Conservation (phyloP, 2,888 invertebrate genomes). For the Margaritifera margaritifera region DNA sequence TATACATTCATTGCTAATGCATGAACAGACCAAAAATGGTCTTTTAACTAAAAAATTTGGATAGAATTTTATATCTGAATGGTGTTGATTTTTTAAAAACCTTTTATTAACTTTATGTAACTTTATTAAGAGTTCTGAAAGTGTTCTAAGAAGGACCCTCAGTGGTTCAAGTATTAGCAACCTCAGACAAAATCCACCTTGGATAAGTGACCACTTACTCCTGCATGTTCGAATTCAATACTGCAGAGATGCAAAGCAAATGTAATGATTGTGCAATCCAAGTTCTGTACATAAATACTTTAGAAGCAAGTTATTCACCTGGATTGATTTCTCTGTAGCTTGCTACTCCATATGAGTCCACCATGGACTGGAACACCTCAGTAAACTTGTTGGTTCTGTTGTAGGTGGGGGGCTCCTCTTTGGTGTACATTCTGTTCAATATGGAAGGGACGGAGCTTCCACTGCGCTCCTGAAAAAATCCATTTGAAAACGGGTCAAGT, state of each 20-base stretch:
- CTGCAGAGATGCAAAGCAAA: not conserved
- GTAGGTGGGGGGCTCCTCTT: slow-evolving; percentile 92
- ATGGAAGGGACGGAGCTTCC: slow-evolving; percentile 95
- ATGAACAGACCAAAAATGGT: too few species aligned
- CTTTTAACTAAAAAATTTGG: too few species aligned
- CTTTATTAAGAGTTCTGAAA: too few species aligned
- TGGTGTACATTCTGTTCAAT: slow-evolving; percentile 93
- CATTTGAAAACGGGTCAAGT: not conserved
- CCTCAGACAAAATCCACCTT: too few species aligned
- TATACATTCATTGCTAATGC: too few species aligned
- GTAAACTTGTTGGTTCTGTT: slow-evolving; percentile 98
- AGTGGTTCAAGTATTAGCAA: too few species aligned
- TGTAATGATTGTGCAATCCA: not conserved
- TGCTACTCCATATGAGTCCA: slow-evolving; percentile 97
- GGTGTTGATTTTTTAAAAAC: too few species aligned
- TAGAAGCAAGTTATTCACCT: slow-evolving; percentile 74
- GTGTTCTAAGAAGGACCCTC: too few species aligned
- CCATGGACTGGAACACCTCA: slow-evolving; percentile 92
- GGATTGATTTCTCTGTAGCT: slow-evolving; percentile 98
- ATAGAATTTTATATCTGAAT: too few species aligned
- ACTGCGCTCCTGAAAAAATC: slow-evolving; percentile 65
- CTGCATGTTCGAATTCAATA: too few species aligned
- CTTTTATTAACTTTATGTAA: too few species aligned
- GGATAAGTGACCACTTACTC: too few species aligned
- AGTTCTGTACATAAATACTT: not conserved